These are phyloP conservation scores for Trochalopteron elliotii DNA, from an alignment of 2,113 vertebrate species.

Conservation along the genomic window DNA sequence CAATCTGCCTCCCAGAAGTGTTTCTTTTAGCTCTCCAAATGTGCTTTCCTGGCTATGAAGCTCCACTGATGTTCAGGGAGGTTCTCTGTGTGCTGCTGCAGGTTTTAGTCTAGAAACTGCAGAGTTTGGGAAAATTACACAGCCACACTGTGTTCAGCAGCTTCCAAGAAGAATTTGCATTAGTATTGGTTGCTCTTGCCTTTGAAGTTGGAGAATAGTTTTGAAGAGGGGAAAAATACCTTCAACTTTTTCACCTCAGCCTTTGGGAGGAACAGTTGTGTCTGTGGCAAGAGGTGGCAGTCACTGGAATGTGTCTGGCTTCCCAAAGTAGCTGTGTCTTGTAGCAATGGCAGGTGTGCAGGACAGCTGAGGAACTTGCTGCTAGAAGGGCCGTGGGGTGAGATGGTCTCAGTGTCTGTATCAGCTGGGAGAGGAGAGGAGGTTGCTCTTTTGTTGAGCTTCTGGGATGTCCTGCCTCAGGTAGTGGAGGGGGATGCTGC, in stretches of 20 bases:
- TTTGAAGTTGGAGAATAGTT: neutral
- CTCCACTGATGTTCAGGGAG: neutral
- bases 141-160: neutral
- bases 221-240: neutral
- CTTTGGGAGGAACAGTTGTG: neutral
- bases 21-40: neutral
- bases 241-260: neutral
- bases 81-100: neutral
- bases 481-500: neutral
- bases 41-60: neutral
- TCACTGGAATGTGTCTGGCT: neutral
- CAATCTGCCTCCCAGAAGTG: neutral
- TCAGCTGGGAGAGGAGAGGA: neutral
- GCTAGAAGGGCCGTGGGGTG: accelerated
- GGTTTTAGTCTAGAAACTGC: neutral
- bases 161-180: neutral
- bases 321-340: neutral
- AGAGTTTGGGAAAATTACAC: neutral
- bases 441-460: neutral
- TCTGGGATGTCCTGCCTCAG: neutral
- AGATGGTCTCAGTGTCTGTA: neutral
- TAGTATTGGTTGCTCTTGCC: neutral
- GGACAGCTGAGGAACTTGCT: neutral
- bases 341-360: neutral
- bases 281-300: neutral